Percentiles rank a stretch among this genome's conserved stretches.
Evolutionary conservation across 1,140 invertebrate genomes (phyloP).

Genomic region (Drosophila punjabiensis): DNA sequence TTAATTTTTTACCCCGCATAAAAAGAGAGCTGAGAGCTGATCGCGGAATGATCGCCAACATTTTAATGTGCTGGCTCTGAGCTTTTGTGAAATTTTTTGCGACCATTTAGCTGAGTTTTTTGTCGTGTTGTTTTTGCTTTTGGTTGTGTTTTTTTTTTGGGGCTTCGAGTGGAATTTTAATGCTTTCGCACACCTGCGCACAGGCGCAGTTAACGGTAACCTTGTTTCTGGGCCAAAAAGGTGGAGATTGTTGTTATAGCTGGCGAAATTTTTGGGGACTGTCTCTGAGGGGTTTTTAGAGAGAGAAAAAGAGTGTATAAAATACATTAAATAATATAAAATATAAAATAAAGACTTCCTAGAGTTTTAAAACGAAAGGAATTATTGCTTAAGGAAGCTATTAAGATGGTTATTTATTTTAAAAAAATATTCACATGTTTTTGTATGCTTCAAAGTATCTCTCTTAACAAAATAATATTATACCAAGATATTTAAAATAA

Average conservation of each 20-base stretch:
- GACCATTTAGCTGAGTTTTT: constrained; percentile 44
- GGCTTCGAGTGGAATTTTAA: constrained; percentile 79
- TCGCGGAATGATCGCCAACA: constrained; percentile 30
- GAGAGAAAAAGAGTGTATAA: neutral
- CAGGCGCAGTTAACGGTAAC: constrained; percentile 67
- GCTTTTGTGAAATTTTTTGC: constrained; percentile 56
- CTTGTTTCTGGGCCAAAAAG: constrained; percentile 77
- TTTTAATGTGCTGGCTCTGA: constrained; percentile 63
- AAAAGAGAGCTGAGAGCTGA: constrained; percentile 36
- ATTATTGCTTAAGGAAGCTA: neutral
- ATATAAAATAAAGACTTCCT: too few relatives aligned
- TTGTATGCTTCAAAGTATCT: neutral
- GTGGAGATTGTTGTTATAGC: constrained; percentile 46
- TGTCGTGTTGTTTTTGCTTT: constrained; percentile 14
- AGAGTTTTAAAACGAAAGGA: neutral
- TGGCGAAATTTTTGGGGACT: constrained; percentile 57
- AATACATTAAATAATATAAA: neutral
- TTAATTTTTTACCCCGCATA: constrained; percentile 72
- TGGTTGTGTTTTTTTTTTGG: constrained; percentile 34
- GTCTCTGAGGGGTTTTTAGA: neutral
- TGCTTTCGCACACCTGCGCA: constrained; percentile 82
- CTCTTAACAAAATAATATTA: neutral
- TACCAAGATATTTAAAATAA: neutral
- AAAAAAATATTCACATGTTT: too few relatives aligned
- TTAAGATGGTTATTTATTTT: neutral